phyloP scores from a whole-genome alignment of 2,888 invertebrate species.

The Parascotia fuliginaria region DNA sequence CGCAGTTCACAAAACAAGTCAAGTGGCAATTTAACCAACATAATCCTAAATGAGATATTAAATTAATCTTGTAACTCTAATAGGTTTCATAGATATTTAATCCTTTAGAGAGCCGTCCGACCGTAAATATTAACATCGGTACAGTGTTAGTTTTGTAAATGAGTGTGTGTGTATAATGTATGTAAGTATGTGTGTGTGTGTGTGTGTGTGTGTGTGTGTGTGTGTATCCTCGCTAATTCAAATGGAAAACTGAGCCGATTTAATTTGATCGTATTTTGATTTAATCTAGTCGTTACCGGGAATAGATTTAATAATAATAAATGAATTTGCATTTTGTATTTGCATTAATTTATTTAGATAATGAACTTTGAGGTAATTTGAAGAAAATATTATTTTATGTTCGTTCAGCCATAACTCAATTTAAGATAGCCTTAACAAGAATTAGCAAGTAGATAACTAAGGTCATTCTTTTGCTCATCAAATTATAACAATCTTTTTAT shows the following conservation, averaged over 20 bases:
- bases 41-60: constrained; percentile 45
- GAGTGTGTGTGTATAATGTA: constrained; percentile 1
- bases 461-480: too few relatives aligned
- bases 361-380: too few relatives aligned
- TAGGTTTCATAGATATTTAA: constrained; percentile 28
- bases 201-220: constrained; percentile 1
- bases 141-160: constrained; percentile 9
- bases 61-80: constrained; percentile 28
- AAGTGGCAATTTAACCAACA: constrained; percentile 30
- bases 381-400: too few relatives aligned
- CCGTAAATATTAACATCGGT: constrained; percentile 25
- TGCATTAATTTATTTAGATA: too few relatives aligned
- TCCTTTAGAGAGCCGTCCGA: constrained; percentile 19
- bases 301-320: neutral
- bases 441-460: too few relatives aligned
- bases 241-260: constrained; percentile 1
- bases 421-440: too few relatives aligned
- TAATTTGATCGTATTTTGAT: neutral
- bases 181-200: neutral
- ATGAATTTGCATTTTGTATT: too few relatives aligned
- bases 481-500: too few relatives aligned
- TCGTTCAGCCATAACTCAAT: too few relatives aligned
- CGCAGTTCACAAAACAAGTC: neutral
- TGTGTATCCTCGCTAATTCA: neutral
- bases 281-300: neutral